Evolutionary conservation across 2,113 vertebrate species (phyloP), one percentile per base, ranked within the genome.

Genomic region (Tautogolabrus adspersus): DNA sequence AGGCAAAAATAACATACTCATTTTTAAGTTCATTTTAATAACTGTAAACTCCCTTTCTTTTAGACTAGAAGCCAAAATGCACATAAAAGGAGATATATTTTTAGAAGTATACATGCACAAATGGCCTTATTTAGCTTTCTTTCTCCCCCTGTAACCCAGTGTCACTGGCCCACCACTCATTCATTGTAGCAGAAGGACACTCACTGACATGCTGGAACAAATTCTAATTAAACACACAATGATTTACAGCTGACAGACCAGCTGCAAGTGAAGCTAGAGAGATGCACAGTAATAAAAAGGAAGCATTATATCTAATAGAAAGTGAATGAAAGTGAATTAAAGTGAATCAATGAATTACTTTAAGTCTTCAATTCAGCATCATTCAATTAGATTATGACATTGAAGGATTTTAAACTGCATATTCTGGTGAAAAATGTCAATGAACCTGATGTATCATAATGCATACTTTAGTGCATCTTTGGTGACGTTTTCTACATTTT

Each of bases 161-260:
- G 79, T 80, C 73, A 78, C 37, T 52, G 63, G 69, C 3, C 66
- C 6, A 15, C 13, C 64, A 62, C 30, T 38, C 49, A 52, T 30
- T 37, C 55, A 34, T 64, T 57, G 75, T 65, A 19, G 6, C 18
- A 34, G 51, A 65, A 44, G 26, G 69, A 63, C 67, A 51, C 65
- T 71, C 47, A 71, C 46, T 52, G 59, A 65, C 69, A 47, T 63
- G 66, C 26, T 10, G 10, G 54, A 34, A 49, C 64, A 54, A 0
- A 64, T 78, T 80, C 47, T 79, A 82, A 84, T 89, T 85, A 83
- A 87, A 84, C 13, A 44, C 60, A 16, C n/a, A 19, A 13, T 73
- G 73, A 87, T 75, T 89, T 81, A 83, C 60, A 65, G 37, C 56
- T 62, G 47, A 65, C 71, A 69, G 60, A 71, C 12, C 4, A 11